A percentile compares a stretch with the other conserved stretches of the same genome.
These are phyloP conservation scores for Leptobrachium leishanense DNA, from an alignment of 2,113 vertebrate genomes.

Conservation along the genomic window DNA sequence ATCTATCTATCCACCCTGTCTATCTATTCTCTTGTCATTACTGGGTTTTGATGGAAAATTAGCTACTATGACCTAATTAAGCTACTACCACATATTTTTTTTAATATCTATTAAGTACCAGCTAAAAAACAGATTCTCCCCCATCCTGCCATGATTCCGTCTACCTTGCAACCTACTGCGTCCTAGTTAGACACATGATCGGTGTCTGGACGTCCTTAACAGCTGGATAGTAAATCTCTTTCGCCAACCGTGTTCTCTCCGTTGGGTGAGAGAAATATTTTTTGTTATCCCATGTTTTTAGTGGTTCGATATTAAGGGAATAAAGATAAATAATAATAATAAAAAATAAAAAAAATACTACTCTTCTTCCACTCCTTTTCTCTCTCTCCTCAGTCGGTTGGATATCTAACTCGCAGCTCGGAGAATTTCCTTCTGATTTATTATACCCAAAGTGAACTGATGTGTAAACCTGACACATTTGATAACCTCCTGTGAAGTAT, in stretches of 20 bases:
- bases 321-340: constrained; percentile 33
- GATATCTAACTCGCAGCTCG: constrained; percentile 46
- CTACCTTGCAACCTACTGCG: too few relatives aligned
- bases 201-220: too few relatives aligned
- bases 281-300: constrained; percentile 23
- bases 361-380: constrained; percentile 24
- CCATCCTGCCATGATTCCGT: too few relatives aligned
- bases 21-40: too few relatives aligned
- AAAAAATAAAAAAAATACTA: constrained; percentile 13
- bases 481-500: constrained; percentile 51
- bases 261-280: background rate
- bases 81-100: too few relatives aligned
- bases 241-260: background rate
- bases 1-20: too few relatives aligned
- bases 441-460: constrained; percentile 50
- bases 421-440: constrained; percentile 51
- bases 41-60: too few relatives aligned
- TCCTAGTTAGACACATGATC: too few relatives aligned
- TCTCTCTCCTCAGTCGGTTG: constrained; percentile 15
- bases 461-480: constrained; percentile 49
- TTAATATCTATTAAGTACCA: too few relatives aligned
- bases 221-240: background rate
- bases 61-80: too few relatives aligned
- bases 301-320: constrained; percentile 20
- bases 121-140: too few relatives aligned